phyloP scores from a whole-genome alignment of 2,113 vertebrate genomes.

The Corythoichthys haematopterus region DNA sequence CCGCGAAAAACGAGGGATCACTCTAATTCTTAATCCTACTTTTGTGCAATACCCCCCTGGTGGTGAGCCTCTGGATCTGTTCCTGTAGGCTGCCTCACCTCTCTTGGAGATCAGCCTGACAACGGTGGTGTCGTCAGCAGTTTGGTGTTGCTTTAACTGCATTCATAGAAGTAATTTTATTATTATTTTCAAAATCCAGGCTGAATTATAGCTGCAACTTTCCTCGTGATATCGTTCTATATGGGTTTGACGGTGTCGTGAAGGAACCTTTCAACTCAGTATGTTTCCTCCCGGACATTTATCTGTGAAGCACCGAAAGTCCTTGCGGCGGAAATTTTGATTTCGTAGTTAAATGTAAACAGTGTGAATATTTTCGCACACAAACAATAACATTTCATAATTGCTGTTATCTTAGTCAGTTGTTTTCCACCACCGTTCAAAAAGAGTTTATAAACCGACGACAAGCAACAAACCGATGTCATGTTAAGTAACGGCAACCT shows the following conservation, averaged over 20 bases:
- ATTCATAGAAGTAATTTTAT: too few relatives aligned
- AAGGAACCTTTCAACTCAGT: background rate
- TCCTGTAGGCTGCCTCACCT: too few relatives aligned
- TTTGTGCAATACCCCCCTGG: too few relatives aligned
- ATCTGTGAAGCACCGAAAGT: constrained; percentile 31
- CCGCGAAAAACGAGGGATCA: too few relatives aligned
- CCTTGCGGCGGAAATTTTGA: constrained; percentile 48
- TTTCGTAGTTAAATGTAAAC: background rate
- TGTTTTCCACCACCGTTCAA: background rate
- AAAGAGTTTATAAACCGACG: background rate
- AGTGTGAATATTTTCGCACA: background rate
- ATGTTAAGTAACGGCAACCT: constrained; percentile 21
- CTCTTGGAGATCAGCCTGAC: too few relatives aligned
- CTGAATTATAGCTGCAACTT: too few relatives aligned
- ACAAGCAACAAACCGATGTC: constrained; percentile 18
- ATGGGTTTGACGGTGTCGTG: background rate
- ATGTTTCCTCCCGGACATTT: constrained; percentile 34
- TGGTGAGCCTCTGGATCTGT: too few relatives aligned
- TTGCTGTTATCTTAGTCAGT: background rate
- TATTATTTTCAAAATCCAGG: too few relatives aligned
- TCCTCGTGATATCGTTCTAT: too few relatives aligned
- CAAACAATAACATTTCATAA: background rate
- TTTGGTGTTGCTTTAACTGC: too few relatives aligned
- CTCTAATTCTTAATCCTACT: too few relatives aligned
- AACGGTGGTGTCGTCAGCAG: too few relatives aligned